Percentiles rank a stretch among this genome's conserved stretches.
phyloP scores from a whole-genome alignment of 2,113 vertebrate genomes.

The Paradisaea rubra region DNA sequence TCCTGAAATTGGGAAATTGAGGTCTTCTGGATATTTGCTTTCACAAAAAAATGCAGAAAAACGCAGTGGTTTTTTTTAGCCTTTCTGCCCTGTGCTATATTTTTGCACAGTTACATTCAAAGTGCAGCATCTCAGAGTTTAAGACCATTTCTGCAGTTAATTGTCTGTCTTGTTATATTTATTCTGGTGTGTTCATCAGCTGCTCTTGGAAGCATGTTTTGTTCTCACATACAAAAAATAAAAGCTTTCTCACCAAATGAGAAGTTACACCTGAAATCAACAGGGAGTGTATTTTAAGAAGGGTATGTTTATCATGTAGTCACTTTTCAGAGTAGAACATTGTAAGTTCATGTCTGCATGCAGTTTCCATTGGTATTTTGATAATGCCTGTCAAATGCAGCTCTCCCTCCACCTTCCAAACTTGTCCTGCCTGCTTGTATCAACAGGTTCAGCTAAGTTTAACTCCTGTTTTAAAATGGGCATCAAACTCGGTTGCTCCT shows the following conservation, averaged over 20 bases:
- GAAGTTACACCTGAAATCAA: not conserved
- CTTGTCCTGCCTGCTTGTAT: constrained; percentile 43
- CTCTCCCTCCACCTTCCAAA: constrained; percentile 28
- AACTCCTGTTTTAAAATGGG: constrained; percentile 21
- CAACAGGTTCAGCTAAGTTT: constrained; percentile 52
- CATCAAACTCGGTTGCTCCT: constrained; percentile 8
- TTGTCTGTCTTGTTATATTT: not conserved
- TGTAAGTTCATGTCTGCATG: constrained; percentile 41
- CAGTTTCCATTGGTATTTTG: constrained; percentile 29
- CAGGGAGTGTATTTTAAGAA: not conserved
- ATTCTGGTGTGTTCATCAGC: not conserved
- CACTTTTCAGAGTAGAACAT: constrained; percentile 61
- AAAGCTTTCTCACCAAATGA: not conserved
- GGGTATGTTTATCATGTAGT: not conserved
- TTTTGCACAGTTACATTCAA: not conserved
- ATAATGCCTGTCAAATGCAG: constrained; percentile 62
- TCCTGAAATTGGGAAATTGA: not conserved
- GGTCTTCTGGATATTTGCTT: not conserved
- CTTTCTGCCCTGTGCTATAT: not conserved
- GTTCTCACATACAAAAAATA: not conserved
- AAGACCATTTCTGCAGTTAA: not conserved
- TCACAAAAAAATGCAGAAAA: not conserved
- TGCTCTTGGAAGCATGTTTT: not conserved
- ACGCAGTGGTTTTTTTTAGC: not conserved
- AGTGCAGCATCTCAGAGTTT: not conserved